Percentiles rank a stretch among this genome's conserved stretches.
Conservation (phyloP, 2,113 vertebrate genomes). For the Erythrolamprus reginae region DNA sequence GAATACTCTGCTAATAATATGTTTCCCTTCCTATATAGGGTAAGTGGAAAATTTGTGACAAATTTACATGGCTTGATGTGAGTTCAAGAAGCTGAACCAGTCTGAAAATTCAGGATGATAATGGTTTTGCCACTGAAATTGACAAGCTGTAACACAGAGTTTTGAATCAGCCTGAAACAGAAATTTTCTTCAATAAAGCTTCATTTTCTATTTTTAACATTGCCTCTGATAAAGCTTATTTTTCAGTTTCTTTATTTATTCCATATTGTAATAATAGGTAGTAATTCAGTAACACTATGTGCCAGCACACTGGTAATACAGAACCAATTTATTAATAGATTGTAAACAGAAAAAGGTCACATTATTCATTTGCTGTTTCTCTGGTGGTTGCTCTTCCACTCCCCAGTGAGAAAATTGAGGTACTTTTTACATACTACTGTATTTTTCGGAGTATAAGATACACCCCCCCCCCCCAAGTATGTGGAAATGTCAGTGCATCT, state of each 20-base stretch:
- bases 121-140: constrained; percentile 17
- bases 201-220: constrained; percentile 19
- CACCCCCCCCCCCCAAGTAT: too few relatives aligned
- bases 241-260: background rate
- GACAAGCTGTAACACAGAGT: constrained; percentile 35
- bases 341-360: background rate
- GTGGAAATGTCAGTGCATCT: too few relatives aligned
- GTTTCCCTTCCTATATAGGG: constrained; percentile 69
- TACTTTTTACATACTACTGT: background rate
- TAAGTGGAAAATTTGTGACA: constrained; percentile 69
- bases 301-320: background rate
- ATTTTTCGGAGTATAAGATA: too few relatives aligned
- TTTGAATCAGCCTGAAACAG: constrained; percentile 2
- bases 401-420: background rate
- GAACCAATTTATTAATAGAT: background rate
- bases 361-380: background rate
- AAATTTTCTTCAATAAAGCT: constrained; percentile 50
- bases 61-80: constrained; percentile 51
- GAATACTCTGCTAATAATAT: constrained; percentile 53
- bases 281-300: background rate
- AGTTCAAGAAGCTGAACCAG: constrained; percentile 49
- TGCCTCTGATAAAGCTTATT: background rate
- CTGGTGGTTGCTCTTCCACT: background rate
- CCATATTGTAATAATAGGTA: background rate
- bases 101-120: constrained; percentile 42